Evolutionary conservation across 2,888 invertebrate genomes (phyloP).

Genomic region (Cheilosia variabilis): DNA sequence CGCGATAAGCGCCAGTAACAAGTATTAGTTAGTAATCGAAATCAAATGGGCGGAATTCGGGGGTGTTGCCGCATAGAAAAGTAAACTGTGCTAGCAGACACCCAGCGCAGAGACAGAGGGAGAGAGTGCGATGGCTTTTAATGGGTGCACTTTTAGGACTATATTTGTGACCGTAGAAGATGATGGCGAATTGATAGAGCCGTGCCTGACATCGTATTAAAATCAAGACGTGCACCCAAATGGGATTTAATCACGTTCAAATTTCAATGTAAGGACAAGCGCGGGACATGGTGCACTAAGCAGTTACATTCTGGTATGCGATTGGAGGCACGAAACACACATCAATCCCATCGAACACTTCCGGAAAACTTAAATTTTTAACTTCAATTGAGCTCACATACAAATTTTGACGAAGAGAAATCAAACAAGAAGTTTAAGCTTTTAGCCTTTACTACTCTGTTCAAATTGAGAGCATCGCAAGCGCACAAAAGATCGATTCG

Average conservation of each 20-base stretch:
- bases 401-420: no score
- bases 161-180: conserved; percentile 18
- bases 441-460: no score
- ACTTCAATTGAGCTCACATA: no score
- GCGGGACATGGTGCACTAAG: no score
- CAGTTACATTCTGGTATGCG: no score
- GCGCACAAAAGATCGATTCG: no score
- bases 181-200: conserved; percentile 35
- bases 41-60: conserved; percentile 61
- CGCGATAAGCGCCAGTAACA: conserved; percentile 62
- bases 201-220: conserved; percentile 17
- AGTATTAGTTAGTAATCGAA: conserved; percentile 72
- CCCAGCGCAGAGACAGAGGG: background rate
- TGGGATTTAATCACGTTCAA: conserved; percentile 15
- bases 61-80: conserved; percentile 36
- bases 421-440: no score
- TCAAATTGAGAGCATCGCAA: no score
- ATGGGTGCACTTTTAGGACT: conserved; percentile 27
- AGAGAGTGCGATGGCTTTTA: background rate
- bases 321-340: no score
- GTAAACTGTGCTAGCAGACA: conserved; percentile 5
- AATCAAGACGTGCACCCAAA: conserved; percentile 28
- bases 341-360: no score
- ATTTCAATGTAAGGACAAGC: background rate
- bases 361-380: no score